Evolutionary conservation across 2,113 vertebrate genomes (phyloP), one percentile per base, ranked within the genome.

Genomic region (Ceyx margarethae): DNA sequence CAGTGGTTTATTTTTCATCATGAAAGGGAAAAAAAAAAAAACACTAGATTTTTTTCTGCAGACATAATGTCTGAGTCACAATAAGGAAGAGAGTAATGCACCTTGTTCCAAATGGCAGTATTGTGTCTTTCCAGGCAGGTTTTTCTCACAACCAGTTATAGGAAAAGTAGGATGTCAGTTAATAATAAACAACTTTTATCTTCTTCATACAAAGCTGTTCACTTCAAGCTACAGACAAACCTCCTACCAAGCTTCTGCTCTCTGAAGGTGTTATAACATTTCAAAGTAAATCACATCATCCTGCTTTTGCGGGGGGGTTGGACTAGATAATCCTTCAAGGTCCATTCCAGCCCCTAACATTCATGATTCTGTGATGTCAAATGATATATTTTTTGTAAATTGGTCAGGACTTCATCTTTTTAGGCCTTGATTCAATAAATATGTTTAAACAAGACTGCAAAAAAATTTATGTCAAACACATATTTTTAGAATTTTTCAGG

Each of bases 51-150:
- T 80, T 91, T 94, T 78, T 81, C 64, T 64, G 42, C 11, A 77
- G 51, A 81, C 56, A 56, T 90, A 77, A 95, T 78, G 77, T 90
- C 78, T 95, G 82, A 91, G 35, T 89, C 80, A 87, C 25, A 81
- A 33, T 77, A 23, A 53, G 71, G 87, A 90, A 74, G 46, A 93
- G 7, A 25, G 25, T 53, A 82, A 62, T 1, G 3, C 42, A 61
- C 60, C 33, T 91, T 85, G 50, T 62, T 95, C 71, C 87, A 93
- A 95, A 90, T 40, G 25, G 77, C 76, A 45, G 11, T 71, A 16
- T 61, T 93, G 31, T 21, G 3, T 64, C 84, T 94, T 88, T 93
- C 72, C 92, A 92, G 91, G 64, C 31, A 82, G 16, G 25, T 12
- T 69, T 69, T 81, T 50, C 46, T 69, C 3, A 1, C 33, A 74